Base-by-base conservation (phyloP, 2,113 vertebrate genomes). In the Hemibagrus wyckioides region DNA sequence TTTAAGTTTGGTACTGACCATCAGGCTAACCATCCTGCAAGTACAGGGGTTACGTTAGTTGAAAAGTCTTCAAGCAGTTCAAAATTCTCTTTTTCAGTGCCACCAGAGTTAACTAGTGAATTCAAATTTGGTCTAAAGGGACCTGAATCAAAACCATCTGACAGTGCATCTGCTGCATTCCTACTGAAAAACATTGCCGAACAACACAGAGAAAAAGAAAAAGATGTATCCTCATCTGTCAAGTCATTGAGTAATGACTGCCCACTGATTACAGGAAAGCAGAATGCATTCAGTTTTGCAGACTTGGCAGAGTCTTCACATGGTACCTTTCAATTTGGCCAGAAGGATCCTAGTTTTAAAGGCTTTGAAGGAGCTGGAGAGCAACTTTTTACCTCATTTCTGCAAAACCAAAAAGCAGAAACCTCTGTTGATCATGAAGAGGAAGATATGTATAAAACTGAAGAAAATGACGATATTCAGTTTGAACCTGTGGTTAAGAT, bases 401-500 rank as follows among this genome's bases (percentile, higher is more conserved):
- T 94, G 90, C 15, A 44, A 0, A 94, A 92, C 59, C 92, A 93
- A 63, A 96, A 94, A 87, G 75, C 89, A 25, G 95, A 94, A 25
- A 85, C 90, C 1, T 92, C 95, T 87, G 88, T 90, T 90, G 96
- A 97, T 54, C 89, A 93, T 39, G 97, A 96, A 59, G 96, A 97
- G 21, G 97, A 99, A 7, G 97, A 96, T 14, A 94, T 97, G 89
- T 99, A 99, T 88, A 98, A 97, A 92, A 99, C 98, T 0, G 98
- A 99, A 83, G 98, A 99, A 48, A 97, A 92, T 4, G 98, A 99
- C 85, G 97, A 99, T 56, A 99, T 99, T 88, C 98, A 98, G 94
- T 99, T 99, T 94, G 98, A 99, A 73, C 98, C 98, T 33, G 97
- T 99, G 36, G 97, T 99, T 86, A 97, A 97, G 82, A 97, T 99